phyloP scores from a whole-genome alignment of 2,113 vertebrate species.

The Podilymbus podiceps region DNA sequence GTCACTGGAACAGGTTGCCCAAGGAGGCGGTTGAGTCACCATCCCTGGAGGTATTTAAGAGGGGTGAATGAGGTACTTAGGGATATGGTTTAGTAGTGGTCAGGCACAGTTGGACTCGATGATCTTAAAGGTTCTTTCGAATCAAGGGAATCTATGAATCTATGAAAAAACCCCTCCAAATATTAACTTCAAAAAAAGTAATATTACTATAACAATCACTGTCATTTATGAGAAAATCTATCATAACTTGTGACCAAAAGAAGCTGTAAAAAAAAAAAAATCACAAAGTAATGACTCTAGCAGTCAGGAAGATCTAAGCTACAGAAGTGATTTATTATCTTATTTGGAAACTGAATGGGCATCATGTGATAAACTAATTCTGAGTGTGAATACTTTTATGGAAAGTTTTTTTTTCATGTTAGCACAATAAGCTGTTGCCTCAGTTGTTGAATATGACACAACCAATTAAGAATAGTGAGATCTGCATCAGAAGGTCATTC shows the following conservation, averaged over 20 bases:
- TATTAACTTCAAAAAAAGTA: background rate
- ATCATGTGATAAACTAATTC: background rate
- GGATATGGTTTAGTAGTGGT: too few species aligned
- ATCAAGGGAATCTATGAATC: too few species aligned
- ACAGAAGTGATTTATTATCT: background rate
- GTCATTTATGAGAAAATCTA: background rate
- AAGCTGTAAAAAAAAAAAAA: background rate
- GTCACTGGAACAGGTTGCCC: too few species aligned
- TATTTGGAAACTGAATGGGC: background rate
- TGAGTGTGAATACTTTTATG: background rate
- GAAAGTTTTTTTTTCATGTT: background rate
- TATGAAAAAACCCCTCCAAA: too few species aligned
- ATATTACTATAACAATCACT: background rate
- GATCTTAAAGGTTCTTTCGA: too few species aligned
- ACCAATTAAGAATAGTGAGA: background rate
- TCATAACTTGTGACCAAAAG: background rate
- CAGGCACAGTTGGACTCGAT: too few species aligned
- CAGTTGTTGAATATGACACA: background rate
- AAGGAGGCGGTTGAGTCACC: too few species aligned
- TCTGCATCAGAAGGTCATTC: background rate
- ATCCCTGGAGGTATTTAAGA: too few species aligned
- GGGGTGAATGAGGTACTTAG: too few species aligned
- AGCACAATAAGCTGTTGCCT: background rate
- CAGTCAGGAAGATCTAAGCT: background rate
- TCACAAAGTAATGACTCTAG: background rate